Conservation (phyloP, 1,140 invertebrate species). For the Trissolcus basalis region DNA sequence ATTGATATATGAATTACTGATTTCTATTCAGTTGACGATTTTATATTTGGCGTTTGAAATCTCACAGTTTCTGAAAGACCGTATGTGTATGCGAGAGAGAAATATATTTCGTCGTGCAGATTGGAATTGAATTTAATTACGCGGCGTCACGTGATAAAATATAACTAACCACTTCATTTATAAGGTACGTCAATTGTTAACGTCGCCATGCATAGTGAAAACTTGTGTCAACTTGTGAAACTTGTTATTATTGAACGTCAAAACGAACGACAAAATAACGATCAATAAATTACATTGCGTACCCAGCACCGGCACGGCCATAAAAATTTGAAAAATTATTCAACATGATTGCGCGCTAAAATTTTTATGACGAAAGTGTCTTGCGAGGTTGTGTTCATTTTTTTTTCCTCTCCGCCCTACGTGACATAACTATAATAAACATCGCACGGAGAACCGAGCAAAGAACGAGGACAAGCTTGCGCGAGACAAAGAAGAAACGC, state of each 20-base stretch:
- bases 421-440: conserved; percentile 54
- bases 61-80: too few relatives aligned
- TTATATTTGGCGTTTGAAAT: conserved; percentile 38
- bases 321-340: conserved; percentile 20
- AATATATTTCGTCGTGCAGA: conserved; percentile 11
- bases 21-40: conserved; percentile 26
- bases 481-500: conserved; percentile 34
- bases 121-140: conserved; percentile 41
- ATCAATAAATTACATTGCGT: neutral
- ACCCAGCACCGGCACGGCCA: neutral
- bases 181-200: conserved; percentile 10
- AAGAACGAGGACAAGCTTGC: conserved; percentile 5
- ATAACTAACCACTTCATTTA: conserved; percentile 1
- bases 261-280: neutral
- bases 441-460: conserved; percentile 8
- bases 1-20: conserved; percentile 30
- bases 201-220: too few relatives aligned
- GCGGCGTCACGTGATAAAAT: conserved; percentile 14
- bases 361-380: conserved; percentile 14
- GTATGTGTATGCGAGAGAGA: too few relatives aligned
- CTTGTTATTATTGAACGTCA: too few relatives aligned
- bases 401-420: conserved; percentile 11
- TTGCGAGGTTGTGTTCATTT: conserved; percentile 7
- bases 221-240: too few relatives aligned
- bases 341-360: conserved; percentile 21